Evolutionary conservation across 2,113 vertebrate genomes (phyloP).

Genomic region (Albula goreensis): DNA sequence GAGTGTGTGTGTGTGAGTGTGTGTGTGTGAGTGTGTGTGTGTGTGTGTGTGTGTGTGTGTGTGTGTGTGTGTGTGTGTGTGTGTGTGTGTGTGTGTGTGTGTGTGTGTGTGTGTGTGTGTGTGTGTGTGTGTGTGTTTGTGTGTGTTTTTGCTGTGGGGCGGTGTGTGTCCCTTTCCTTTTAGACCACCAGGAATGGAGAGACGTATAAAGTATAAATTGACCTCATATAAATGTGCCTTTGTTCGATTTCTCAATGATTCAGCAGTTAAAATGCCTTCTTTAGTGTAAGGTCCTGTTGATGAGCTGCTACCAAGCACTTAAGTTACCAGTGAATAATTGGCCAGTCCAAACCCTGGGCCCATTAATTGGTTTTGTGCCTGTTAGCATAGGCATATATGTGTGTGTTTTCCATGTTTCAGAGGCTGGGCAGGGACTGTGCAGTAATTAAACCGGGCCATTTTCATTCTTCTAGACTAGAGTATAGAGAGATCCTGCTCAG

Average conservation of each 20-base stretch:
- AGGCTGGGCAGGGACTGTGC: background rate
- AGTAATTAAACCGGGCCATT: background rate
- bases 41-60: background rate
- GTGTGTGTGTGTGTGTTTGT: background rate
- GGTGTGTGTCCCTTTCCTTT: background rate
- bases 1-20: background rate
- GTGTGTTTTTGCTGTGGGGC: too few relatives aligned
- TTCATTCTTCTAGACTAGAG: background rate
- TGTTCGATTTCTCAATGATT: background rate
- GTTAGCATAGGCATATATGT: slow-evolving; percentile 9
- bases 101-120: background rate
- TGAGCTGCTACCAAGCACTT: background rate
- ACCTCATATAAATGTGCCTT: background rate
- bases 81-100: background rate
- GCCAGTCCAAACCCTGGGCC: background rate
- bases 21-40: too few relatives aligned
- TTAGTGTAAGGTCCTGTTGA: background rate
- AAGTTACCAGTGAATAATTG: background rate
- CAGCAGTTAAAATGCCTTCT: background rate
- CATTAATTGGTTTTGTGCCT: background rate
- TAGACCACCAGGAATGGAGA: background rate
- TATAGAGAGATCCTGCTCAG: background rate
- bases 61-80: background rate
- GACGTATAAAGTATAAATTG: background rate
- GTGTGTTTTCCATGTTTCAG: background rate